phyloP scores from a whole-genome alignment of 1,140 invertebrate genomes.

The Portunus trituberculatus region DNA sequence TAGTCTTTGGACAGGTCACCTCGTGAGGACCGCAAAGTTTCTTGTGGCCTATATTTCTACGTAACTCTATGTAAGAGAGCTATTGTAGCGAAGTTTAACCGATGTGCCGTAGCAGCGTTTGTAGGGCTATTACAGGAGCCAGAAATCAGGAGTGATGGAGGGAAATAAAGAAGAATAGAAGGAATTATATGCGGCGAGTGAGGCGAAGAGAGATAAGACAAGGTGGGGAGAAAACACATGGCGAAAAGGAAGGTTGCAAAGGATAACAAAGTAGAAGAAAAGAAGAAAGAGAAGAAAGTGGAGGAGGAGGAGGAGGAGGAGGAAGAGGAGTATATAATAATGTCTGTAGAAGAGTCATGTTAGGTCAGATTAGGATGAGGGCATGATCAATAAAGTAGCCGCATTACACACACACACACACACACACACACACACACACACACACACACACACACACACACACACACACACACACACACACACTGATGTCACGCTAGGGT shows the following conservation, averaged over 20 bases:
- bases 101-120: too few relatives aligned
- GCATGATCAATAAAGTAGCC: not conserved
- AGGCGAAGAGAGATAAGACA: not conserved
- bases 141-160: not conserved
- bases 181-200: too few relatives aligned
- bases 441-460: conserved; percentile 39
- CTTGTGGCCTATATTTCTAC: too few relatives aligned
- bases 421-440: conserved; percentile 23
- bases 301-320: not conserved
- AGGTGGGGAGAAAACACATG: not conserved
- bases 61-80: too few relatives aligned
- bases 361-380: not conserved
- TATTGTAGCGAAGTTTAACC: too few relatives aligned
- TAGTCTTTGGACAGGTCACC: too few relatives aligned
- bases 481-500: not conserved
- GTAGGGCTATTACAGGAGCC: too few relatives aligned
- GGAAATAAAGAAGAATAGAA: not conserved
- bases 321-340: not conserved
- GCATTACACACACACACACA: conserved; percentile 25
- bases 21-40: too few relatives aligned
- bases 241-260: not conserved
- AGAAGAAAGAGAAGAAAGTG: not conserved
- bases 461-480: conserved; percentile 42
- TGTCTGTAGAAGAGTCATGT: not conserved
- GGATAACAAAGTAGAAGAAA: not conserved